A percentile compares a stretch with the other conserved stretches of the same genome.
phyloP scores from a whole-genome alignment of 2,113 vertebrate species.

The Cygnus atratus region DNA sequence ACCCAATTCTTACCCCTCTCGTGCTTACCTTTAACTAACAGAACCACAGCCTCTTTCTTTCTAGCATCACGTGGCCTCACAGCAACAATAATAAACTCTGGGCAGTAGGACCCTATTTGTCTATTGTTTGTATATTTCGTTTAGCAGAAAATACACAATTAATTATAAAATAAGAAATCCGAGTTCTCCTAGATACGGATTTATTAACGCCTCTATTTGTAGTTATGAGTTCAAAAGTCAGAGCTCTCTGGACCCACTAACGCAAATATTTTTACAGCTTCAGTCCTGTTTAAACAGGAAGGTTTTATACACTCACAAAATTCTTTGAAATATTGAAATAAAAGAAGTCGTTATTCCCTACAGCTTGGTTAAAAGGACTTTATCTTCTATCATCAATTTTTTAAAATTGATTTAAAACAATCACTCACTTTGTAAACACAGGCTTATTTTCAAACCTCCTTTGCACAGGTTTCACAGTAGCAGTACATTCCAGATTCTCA shows the following conservation, averaged over 20 bases:
- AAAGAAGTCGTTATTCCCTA: constrained; percentile 55
- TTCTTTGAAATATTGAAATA: constrained; percentile 63
- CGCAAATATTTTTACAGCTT: constrained; percentile 63
- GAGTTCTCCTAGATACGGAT: background rate
- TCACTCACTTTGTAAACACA: constrained; percentile 25
- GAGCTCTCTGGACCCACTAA: constrained; percentile 19
- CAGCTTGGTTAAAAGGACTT: constrained; percentile 35
- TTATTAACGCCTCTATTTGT: constrained; percentile 1
- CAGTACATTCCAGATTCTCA: background rate
- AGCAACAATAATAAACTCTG: background rate
- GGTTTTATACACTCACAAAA: constrained; percentile 15
- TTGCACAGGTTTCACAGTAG: constrained; percentile 5
- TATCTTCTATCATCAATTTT: constrained; percentile 44
- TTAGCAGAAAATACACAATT: constrained; percentile 16
- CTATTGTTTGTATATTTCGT: constrained; percentile 1
- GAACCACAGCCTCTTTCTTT: background rate
- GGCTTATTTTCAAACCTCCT: constrained; percentile 17
- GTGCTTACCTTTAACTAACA: background rate
- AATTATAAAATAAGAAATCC: constrained; percentile 38
- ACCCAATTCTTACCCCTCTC: background rate
- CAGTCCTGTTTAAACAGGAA: constrained; percentile 59
- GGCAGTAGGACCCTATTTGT: background rate
- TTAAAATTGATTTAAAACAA: constrained; percentile 23
- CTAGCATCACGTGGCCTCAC: background rate
- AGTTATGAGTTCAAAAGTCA: constrained; percentile 21